A percentile compares a stretch with the other conserved stretches of the same genome.
phyloP scores from a whole-genome alignment of 2,888 invertebrate genomes.

The Carpatolechia fugitivella region DNA sequence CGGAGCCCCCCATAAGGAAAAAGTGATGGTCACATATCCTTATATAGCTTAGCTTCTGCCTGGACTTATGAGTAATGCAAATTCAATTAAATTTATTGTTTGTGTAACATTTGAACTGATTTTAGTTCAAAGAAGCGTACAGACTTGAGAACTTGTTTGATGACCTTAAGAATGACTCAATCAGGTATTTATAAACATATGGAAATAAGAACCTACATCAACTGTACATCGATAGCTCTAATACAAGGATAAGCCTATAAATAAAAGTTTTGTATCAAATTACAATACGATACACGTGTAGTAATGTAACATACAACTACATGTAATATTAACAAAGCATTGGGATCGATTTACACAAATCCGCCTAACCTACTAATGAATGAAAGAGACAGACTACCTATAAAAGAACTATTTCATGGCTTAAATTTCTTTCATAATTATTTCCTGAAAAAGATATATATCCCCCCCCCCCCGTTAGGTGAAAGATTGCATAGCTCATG shows the following conservation, averaged over 20 bases:
- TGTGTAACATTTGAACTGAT: background rate
- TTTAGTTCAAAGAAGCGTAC: background rate
- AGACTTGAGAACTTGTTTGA: background rate
- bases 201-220: background rate
- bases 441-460: no score
- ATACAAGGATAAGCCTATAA: background rate
- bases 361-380: no score
- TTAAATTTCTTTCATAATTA: no score
- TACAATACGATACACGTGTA: background rate
- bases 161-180: conserved; percentile 3
- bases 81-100: background rate
- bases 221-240: background rate
- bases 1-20: conserved; percentile 8
- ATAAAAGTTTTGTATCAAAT: background rate
- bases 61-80: conserved; percentile 4
- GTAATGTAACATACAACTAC: no score
- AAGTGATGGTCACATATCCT: conserved; percentile 9
- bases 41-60: background rate
- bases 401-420: no score
- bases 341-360: no score
- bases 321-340: no score
- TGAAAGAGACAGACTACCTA: no score
- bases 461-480: no score
- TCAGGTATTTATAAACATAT: conserved; percentile 1
- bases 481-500: no score